These are phyloP conservation scores for Xiphydria camelus DNA, from an alignment of 2,888 invertebrate species.

Conservation along the genomic window DNA sequence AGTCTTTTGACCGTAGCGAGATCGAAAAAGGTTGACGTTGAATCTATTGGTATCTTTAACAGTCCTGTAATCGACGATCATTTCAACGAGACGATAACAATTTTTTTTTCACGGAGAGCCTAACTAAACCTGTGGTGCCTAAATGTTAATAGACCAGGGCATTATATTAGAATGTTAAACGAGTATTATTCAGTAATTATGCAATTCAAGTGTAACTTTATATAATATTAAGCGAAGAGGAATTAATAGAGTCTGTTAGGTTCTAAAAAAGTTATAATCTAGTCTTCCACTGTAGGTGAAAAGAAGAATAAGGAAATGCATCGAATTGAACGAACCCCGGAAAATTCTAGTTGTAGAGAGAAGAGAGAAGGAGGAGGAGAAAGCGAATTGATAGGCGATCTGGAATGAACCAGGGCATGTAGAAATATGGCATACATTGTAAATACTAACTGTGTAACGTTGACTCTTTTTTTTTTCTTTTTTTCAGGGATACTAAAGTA, in stretches of 20 bases:
- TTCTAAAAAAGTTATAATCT: constrained; percentile 43
- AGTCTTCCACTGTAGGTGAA: constrained; percentile 45
- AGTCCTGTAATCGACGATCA: constrained; percentile 2
- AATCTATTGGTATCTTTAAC: neutral
- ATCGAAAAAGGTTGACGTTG: neutral
- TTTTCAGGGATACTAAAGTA: neutral
- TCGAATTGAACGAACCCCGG: neutral
- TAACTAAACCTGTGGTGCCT: constrained; percentile 4
- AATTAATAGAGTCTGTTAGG: constrained; percentile 30
- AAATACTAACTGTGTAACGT: neutral
- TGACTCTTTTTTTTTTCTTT: neutral
- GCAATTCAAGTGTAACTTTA: constrained; percentile 20
- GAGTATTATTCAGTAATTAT: constrained; percentile 31
- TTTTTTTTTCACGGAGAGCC: neutral
- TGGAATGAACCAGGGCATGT: constrained; percentile 20
- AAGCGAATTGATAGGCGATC: constrained; percentile 7
- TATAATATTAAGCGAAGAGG: constrained; percentile 20
- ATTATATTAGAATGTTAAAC: constrained; percentile 23
- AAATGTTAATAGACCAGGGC: constrained; percentile 19
- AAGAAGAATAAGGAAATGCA: constrained; percentile 1
- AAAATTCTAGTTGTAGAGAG: neutral
- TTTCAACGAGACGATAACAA: neutral
- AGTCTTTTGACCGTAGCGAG: neutral
- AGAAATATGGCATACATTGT: neutral
- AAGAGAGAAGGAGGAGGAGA: too few species aligned